Evolutionary conservation across 2,797 vertebrate genomes (phyloP), one percentile per base, ranked within the genome.

Genomic region (Salarias fasciatus): DNA sequence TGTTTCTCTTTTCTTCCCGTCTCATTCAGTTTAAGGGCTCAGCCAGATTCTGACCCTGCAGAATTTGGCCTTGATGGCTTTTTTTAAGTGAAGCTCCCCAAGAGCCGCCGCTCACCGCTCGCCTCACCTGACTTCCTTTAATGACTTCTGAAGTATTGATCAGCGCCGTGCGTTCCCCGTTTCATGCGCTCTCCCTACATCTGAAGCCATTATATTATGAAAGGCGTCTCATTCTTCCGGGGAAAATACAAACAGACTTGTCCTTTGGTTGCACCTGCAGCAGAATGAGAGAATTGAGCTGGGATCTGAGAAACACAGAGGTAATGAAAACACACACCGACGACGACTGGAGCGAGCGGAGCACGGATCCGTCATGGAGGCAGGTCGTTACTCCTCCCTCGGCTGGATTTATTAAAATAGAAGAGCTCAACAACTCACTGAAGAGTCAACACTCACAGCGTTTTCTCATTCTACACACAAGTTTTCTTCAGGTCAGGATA

Each of bases 11-110:
- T n/a, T n/a, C n/a, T n/a, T n/a, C n/a, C 29, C 36, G 30, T 52
- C 69, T 43, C 3, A 42, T 42, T 59, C 35, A 51, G 8, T 53
- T 64, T 37, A 40, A 58, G 28, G 62, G 44, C 51, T 52, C 35
- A 18, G 40, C 35, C 18, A 43, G 59, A 55, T 55, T 31, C 43
- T 40, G 7, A 33, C n/a, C 15, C 48, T 57, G 13, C 8, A 50
- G 53, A 62, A 44, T 46, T 35, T 31, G 47, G 29, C 33, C 63
- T 13, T 53, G 43, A 44, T 45, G 14, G 66, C 37, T 41, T 43
- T 53, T 61, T 67, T 8, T 36, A 63, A 58, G 15, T 47, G 11
- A 53, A 56, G 52, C 11, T 40, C 18, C 30, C 33, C 30, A 47
- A 43, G 37, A 61, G 37, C 36, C 57, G 44, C n/a, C 44, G 41